These are phyloP conservation scores for Stictocephala bisonia DNA, from an alignment of 2,888 invertebrate genomes.

Conservation along the genomic window DNA sequence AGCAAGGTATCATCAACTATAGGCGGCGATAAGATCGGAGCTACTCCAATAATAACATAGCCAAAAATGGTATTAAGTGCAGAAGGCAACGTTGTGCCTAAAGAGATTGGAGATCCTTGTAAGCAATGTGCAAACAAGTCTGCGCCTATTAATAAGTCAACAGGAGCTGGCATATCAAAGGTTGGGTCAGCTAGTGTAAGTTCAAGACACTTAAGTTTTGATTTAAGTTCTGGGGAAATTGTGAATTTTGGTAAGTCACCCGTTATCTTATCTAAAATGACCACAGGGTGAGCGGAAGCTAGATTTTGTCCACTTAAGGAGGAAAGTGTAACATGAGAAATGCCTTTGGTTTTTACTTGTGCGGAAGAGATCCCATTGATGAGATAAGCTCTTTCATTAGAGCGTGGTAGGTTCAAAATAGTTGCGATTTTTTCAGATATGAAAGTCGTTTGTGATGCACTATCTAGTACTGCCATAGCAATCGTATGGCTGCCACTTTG, in stretches of 20 bases:
- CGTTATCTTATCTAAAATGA: background rate
- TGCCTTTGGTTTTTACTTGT: background rate
- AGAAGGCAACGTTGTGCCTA: background rate
- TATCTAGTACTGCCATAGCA: background rate
- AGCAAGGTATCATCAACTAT: too few species aligned
- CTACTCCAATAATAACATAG: background rate
- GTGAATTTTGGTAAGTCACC: background rate
- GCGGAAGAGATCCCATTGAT: background rate
- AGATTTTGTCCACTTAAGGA: background rate
- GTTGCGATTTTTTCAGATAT: background rate
- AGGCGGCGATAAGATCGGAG: too few species aligned
- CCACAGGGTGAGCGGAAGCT: background rate
- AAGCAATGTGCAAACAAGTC: too few species aligned
- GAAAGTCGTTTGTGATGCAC: background rate
- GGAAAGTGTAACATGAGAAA: background rate
- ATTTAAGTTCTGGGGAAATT: background rate
- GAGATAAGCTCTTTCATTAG: background rate
- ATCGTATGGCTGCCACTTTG: background rate
- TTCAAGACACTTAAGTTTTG: background rate
- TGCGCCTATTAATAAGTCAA: background rate
- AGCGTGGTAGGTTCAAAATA: background rate
- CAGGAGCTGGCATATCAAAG: background rate
- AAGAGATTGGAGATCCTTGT: background rate
- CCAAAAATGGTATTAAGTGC: background rate
- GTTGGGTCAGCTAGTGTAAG: slow-evolving; percentile 13